Conservation (phyloP, 1,140 invertebrate genomes). For the Rhizoglyphus robini region DNA sequence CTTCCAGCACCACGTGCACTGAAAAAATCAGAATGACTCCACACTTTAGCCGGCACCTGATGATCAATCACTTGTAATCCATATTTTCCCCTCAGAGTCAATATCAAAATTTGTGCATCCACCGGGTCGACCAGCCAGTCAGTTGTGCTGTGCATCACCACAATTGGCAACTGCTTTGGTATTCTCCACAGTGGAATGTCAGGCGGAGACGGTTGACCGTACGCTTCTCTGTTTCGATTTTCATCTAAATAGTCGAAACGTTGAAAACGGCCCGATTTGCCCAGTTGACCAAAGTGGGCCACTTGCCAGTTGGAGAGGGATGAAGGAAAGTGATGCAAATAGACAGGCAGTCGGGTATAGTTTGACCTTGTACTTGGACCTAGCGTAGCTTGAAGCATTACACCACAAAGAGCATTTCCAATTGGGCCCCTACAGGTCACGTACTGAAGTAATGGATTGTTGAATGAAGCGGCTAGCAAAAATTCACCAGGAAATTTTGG, state of each 20-base stretch:
- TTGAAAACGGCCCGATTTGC: too few relatives aligned
- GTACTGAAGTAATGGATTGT: too few relatives aligned
- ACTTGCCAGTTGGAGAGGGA: not conserved
- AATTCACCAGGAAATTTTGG: not conserved
- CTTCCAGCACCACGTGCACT: conserved; percentile 24
- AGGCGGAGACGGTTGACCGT: conserved; percentile 3
- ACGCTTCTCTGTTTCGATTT: not conserved
- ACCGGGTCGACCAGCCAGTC: conserved; percentile 17
- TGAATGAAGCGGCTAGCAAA: too few relatives aligned
- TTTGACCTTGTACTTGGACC: not conserved
- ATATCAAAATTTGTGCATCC: conserved; percentile 3
- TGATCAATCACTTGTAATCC: not conserved
- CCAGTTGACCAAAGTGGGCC: conserved; percentile 15
- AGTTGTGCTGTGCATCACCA: not conserved
- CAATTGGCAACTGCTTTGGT: not conserved
- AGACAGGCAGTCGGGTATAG: not conserved
- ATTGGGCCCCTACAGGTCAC: not conserved
- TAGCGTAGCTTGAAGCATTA: not conserved
- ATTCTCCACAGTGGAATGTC: conserved; percentile 12
- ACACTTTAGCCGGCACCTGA: not conserved
- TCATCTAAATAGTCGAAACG: too few relatives aligned
- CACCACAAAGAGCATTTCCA: not conserved
- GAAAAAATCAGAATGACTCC: conserved; percentile 28
- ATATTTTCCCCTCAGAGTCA: too few relatives aligned
- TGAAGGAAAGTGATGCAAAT: not conserved